Conservation (phyloP, 2,888 invertebrate genomes). For the Cataglyphis altisquamis region DNA sequence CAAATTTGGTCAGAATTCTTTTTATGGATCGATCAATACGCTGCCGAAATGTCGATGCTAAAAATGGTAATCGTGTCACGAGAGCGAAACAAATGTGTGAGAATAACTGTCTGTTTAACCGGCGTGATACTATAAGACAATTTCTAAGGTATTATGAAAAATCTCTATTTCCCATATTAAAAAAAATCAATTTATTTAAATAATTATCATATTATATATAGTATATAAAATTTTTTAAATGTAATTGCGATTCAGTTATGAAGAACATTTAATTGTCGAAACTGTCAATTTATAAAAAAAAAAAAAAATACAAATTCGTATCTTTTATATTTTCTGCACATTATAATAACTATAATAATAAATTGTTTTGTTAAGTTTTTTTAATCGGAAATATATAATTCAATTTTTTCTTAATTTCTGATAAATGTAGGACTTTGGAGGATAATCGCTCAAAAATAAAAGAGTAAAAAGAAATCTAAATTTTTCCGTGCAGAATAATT, state of each 20-base stretch:
- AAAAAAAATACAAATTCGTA: not conserved
- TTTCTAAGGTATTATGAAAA: not conserved
- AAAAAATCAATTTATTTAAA: not conserved
- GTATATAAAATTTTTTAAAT: not conserved
- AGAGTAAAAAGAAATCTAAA: not conserved
- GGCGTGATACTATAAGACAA: not conserved
- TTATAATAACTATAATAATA: not conserved
- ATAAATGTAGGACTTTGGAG: not conserved
- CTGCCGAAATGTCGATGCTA: slow-evolving; percentile 50
- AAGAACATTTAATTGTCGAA: not conserved
- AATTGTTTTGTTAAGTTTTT: not conserved
- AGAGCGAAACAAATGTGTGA: slow-evolving; percentile 6
- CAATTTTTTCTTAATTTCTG: not conserved
- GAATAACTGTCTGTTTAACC: not conserved
- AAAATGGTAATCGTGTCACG: slow-evolving; percentile 55
- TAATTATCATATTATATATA: not conserved
- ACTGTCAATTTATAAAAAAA: not conserved
- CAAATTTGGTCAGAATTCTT: slow-evolving; percentile 36
- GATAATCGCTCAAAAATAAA: not conserved
- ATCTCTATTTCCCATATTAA: not conserved
- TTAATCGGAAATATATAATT: not conserved
- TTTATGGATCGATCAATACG: slow-evolving; percentile 42
- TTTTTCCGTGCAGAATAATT: not conserved
- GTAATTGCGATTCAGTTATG: not conserved
- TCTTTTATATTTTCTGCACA: not conserved